A percentile compares a stretch with the other conserved stretches of the same genome.
Conservation (phyloP, 2,113 vertebrate genomes). For the Amblyopsis rosae region DNA sequence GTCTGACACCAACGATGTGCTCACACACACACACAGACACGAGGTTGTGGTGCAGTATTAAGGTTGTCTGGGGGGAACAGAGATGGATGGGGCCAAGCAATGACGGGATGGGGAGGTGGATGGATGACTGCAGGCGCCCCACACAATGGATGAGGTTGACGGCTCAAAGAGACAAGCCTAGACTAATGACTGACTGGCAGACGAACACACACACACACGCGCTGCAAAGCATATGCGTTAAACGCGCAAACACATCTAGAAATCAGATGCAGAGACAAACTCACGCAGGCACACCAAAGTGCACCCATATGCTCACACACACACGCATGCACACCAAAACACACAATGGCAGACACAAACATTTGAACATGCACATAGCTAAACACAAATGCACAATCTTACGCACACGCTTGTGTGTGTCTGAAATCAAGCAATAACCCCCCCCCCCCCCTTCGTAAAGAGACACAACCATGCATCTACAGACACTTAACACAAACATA, state of each 20-base stretch:
- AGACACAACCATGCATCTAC: no score
- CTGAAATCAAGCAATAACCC: no score
- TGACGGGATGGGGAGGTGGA: constrained; percentile 38
- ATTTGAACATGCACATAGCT: not conserved
- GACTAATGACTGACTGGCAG: constrained; percentile 61
- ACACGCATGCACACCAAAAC: not conserved
- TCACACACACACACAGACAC: constrained; percentile 1
- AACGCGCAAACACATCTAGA: constrained; percentile 25
- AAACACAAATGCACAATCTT: not conserved
- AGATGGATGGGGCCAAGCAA: constrained; percentile 61
- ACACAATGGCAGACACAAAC: not conserved
- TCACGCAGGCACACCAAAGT: constrained; percentile 7
- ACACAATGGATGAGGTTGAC: constrained; percentile 59
- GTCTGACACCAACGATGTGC: constrained; percentile 21
- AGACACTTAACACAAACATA: no score
- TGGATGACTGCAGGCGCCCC: constrained; percentile 62
- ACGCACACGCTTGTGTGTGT: not conserved
- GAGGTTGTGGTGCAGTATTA: constrained; percentile 35
- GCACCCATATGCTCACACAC: not conserved
- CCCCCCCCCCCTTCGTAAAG: no score
- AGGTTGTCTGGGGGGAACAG: constrained; percentile 38
- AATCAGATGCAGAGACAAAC: constrained; percentile 9
- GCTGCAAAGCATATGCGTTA: not conserved
- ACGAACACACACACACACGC: constrained; percentile 12
- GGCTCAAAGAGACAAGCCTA: constrained; percentile 48